Conservation (phyloP, 2,888 invertebrate species). For the Lasioglossum malachurum region DNA sequence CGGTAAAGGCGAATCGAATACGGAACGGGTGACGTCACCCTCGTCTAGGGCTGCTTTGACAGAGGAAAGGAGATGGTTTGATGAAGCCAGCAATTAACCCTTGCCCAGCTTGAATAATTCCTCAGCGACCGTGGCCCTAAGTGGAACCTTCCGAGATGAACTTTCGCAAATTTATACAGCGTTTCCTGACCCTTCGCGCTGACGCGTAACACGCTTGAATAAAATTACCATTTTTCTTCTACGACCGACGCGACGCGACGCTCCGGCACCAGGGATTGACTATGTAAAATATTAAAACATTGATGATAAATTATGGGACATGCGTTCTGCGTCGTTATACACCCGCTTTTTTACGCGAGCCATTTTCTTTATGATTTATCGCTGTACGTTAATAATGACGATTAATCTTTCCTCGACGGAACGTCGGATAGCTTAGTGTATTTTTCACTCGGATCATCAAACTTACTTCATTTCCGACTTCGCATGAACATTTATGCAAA, state of each 20-base stretch:
- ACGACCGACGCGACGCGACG: not conserved
- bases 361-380: not conserved
- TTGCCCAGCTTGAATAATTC: slow-evolving; percentile 73
- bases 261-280: not conserved
- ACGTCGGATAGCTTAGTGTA: not conserved
- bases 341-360: not conserved
- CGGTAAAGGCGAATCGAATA: slow-evolving; percentile 59
- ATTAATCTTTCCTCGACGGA: not conserved
- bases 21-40: slow-evolving; percentile 67
- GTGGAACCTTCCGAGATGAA: slow-evolving; percentile 68
- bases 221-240: slow-evolving; percentile 50
- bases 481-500: not conserved
- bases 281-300: not conserved
- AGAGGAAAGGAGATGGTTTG: slow-evolving; percentile 65
- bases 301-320: not conserved
- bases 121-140: slow-evolving; percentile 58
- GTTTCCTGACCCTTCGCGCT: slow-evolving; percentile 50
- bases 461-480: not conserved
- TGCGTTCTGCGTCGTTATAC: not conserved
- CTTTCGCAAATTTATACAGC: slow-evolving; percentile 70
- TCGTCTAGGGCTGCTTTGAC: slow-evolving; percentile 63
- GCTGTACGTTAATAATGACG: not conserved
- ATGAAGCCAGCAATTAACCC: slow-evolving; percentile 73
- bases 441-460: not conserved
- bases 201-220: slow-evolving; percentile 47